phyloP scores from a whole-genome alignment of 2,113 vertebrate species.

The Tiliqua scincoides region DNA sequence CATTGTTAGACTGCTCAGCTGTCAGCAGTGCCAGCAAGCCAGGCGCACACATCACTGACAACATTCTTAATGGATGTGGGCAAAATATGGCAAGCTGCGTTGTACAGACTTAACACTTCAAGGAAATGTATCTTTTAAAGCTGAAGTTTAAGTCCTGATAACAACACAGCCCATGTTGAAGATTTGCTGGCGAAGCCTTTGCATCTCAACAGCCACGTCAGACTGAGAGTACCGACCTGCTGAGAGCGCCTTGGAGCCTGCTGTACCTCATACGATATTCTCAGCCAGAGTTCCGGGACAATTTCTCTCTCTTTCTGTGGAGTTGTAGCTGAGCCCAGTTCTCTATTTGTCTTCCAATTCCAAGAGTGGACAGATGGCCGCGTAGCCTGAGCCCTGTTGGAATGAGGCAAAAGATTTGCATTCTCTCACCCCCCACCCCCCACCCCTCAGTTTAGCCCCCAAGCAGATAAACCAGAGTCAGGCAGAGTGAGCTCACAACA shows the following conservation, averaged over 20 bases:
- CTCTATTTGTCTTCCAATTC: conserved; percentile 47
- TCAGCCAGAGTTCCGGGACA: conserved; percentile 34
- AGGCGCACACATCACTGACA: neutral
- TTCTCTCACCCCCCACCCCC: neutral
- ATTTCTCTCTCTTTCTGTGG: conserved; percentile 28
- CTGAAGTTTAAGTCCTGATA: neutral
- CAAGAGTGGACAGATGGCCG: conserved; percentile 64
- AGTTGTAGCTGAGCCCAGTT: conserved; percentile 15
- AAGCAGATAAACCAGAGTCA: conserved; percentile 67
- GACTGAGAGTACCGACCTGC: conserved; percentile 79
- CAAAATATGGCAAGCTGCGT: neutral
- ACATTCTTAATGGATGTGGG: neutral
- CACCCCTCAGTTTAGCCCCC: conserved; percentile 54
- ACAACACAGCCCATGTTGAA: accelerated
- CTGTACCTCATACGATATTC: conserved; percentile 15
- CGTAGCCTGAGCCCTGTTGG: conserved; percentile 52
- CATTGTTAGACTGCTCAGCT: neutral
- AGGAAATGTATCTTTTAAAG: neutral
- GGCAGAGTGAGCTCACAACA: conserved; percentile 62
- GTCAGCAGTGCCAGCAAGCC: neutral
- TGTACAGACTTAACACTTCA: neutral
- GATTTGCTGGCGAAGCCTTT: neutral
- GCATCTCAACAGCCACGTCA: neutral
- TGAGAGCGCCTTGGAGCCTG: conserved; percentile 38
- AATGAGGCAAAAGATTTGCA: conserved; percentile 48